Base-by-base conservation (phyloP, 2,888 invertebrate genomes). In the Clepsis dumicolana region DNA sequence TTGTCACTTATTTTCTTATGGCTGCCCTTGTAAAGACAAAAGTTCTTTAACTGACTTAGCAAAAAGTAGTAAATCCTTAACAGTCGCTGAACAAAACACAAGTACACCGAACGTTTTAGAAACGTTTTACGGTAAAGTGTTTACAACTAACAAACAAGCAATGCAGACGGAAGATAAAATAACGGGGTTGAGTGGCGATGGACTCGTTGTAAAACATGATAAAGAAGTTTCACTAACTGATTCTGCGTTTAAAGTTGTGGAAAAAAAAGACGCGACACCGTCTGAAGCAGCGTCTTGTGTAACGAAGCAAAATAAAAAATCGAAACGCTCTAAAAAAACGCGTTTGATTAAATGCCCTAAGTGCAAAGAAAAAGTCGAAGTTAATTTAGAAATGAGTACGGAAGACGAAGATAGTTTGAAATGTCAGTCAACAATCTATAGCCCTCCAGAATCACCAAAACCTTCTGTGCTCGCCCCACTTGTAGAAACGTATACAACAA, bases 1-100 rank as follows among this genome's bases (percentile, higher is more conserved):
- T 0, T 89, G 90, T 74, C 88, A 90, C 77, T 75, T 91, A 68
- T 90, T 90, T 79, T 88, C 89, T 4, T 89, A 89, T 67, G 82
- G 85, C 14, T 90, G 89, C 71, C 86, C 89, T 44, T 91, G 90
- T 72, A 81, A 81, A 1, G 81, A 80, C 41, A 80, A 82, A 61
- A 84, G 84, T 73, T 86, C 86, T 12, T 74, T 81, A 0, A 81
- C 81, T 10, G 80, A 84, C 70, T 72, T 87, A 61, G 80, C 80
- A 44, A 80, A 78, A 74, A 81, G 75, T n/a, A 81, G 72, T 48
- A 83, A 81, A 69, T 78, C 78, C n/a, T 57, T 79, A 21, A 78
- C 78, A 25, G 75, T 77, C 63, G 68, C 72, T 60, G 79, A 85
- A 71, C 79, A 86, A 77, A 65, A 79, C 27, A 85, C 82, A 8